Percentiles rank a stretch among this genome's conserved stretches.
Evolutionary conservation across 1,140 invertebrate genomes (phyloP).

Genomic region (Bactericera cockerelli): DNA sequence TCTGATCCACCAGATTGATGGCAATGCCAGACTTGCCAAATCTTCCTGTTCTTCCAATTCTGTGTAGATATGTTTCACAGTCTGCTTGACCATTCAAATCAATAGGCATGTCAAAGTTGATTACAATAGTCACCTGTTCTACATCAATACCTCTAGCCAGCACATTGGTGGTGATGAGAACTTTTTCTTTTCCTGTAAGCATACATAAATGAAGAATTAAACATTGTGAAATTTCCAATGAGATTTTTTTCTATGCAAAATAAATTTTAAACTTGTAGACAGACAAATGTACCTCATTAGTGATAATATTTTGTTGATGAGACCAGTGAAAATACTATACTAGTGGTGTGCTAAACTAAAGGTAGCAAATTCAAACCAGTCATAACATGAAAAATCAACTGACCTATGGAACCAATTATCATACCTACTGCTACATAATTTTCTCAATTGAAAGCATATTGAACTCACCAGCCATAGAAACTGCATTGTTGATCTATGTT

Average conservation of each 20-base stretch:
- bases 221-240: too few relatives aligned
- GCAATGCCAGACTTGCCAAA: constrained; percentile 93
- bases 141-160: constrained; percentile 86
- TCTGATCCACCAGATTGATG: constrained; percentile 77
- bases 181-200: constrained; percentile 53
- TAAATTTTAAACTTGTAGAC: too few relatives aligned
- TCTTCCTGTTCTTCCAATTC: constrained; percentile 88
- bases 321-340: too few relatives aligned
- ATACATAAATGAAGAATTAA: too few relatives aligned
- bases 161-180: constrained; percentile 97
- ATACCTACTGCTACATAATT: neutral
- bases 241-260: too few relatives aligned
- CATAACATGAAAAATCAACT: too few relatives aligned
- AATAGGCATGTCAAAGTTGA: constrained; percentile 95
- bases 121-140: constrained; percentile 92
- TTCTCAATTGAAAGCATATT: neutral
- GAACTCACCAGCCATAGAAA: too few relatives aligned
- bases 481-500: too few relatives aligned
- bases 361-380: too few relatives aligned
- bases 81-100: constrained; percentile 63
- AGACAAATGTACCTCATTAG: too few relatives aligned
- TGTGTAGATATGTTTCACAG: constrained; percentile 92
- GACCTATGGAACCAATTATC: neutral
- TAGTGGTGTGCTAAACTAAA: too few relatives aligned
- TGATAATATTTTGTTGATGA: too few relatives aligned